These are phyloP conservation scores for Heteronetta atricapilla DNA, from an alignment of 2,113 vertebrate species.

Conservation along the genomic window DNA sequence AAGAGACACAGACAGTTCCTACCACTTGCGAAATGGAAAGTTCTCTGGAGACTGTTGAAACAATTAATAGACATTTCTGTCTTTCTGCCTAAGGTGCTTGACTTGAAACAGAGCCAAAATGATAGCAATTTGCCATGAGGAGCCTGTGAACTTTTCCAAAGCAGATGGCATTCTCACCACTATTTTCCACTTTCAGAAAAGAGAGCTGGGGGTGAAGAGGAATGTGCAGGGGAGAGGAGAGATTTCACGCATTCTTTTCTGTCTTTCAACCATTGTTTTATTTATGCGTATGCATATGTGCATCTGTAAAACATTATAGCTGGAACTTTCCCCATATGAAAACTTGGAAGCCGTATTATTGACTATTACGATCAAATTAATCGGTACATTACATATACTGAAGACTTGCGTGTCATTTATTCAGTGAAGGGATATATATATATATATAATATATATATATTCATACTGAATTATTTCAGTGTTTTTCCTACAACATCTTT, in stretches of 20 bases:
- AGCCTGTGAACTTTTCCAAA: not conserved
- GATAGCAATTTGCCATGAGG: not conserved
- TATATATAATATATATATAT: too few species aligned
- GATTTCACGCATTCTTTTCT: not conserved
- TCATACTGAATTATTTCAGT: not conserved
- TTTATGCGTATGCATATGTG: not conserved
- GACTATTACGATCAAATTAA: not conserved
- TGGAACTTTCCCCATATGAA: not conserved
- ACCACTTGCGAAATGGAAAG: not conserved
- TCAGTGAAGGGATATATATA: not conserved
- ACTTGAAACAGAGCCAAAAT: constrained; percentile 35
- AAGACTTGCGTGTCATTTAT: not conserved
- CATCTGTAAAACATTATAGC: not conserved
- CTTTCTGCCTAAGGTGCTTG: constrained; percentile 31
- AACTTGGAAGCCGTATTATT: not conserved
- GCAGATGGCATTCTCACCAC: not conserved
- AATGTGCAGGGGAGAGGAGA: not conserved
- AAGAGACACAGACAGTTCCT: not conserved
- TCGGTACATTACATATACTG: not conserved
- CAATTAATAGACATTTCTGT: constrained; percentile 56
- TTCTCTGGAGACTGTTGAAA: constrained; percentile 27
- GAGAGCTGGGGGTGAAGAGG: not conserved
- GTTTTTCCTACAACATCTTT: not conserved
- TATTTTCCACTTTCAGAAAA: not conserved
- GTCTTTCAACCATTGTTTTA: not conserved